Conservation (phyloP, 1,140 invertebrate genomes). For the Reticulitermes speratus region DNA sequence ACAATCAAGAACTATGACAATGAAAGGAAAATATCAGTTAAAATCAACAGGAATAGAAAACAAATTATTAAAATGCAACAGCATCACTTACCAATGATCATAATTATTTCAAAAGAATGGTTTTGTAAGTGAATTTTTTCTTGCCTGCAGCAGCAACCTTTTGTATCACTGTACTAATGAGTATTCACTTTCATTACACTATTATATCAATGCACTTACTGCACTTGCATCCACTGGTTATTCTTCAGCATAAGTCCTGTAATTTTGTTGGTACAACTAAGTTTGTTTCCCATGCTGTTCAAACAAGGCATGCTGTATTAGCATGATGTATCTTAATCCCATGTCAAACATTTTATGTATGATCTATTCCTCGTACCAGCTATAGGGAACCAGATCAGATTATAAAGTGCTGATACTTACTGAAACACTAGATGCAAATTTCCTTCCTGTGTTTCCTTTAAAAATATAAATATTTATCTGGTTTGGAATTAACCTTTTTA, state of each 20-base stretch:
- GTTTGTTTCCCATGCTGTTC: not conserved
- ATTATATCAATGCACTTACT: not conserved
- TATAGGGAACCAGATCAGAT: not conserved
- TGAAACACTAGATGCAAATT: not conserved
- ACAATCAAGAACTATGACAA: conserved; percentile 7
- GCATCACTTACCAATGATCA: not conserved
- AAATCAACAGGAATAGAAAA: not conserved
- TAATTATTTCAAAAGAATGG: not conserved
- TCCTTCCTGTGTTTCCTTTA: not conserved
- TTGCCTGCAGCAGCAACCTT: not conserved
- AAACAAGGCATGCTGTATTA: not conserved
- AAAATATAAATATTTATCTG: not conserved
- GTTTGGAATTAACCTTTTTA: not conserved
- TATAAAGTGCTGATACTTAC: not conserved
- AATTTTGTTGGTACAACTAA: not conserved
- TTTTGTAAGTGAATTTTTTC: not conserved
- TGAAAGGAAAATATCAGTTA: conserved; percentile 21
- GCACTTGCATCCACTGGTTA: not conserved
- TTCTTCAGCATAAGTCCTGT: not conserved
- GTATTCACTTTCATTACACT: not conserved
- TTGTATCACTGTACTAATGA: not conserved
- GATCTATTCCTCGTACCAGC: not conserved
- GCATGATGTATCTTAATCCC: not conserved
- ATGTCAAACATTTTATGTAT: not conserved
- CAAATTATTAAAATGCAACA: not conserved